phyloP scores from a whole-genome alignment of 2,113 vertebrate species.

The Macrotis lagotis region DNA sequence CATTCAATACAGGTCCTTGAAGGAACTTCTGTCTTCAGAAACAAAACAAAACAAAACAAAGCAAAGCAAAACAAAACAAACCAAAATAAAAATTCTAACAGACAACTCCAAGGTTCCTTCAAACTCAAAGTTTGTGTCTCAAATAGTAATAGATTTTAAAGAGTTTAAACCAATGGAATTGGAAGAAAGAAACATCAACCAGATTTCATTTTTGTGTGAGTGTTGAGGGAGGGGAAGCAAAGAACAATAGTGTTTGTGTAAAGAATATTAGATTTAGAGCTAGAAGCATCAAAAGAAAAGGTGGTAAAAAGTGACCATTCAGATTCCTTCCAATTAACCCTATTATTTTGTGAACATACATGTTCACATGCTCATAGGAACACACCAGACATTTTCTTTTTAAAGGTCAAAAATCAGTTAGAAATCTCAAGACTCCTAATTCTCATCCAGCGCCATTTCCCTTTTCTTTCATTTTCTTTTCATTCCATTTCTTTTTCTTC shows the following conservation, averaged over 20 bases:
- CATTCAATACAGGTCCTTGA: background rate
- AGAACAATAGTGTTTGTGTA: background rate
- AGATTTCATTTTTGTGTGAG: background rate
- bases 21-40: background rate
- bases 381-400: background rate
- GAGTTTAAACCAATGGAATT: background rate
- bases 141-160: background rate
- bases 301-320: background rate
- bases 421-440: slow-evolving; percentile 11
- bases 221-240: background rate
- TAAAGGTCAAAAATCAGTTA: background rate
- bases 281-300: background rate
- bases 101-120: background rate
- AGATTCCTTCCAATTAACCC: background rate
- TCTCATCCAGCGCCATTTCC: slow-evolving; percentile 5
- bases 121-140: background rate
- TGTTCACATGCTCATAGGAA: background rate
- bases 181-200: background rate
- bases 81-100: background rate
- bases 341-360: background rate
- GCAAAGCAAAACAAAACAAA: too few species aligned
- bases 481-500: background rate
- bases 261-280: background rate
- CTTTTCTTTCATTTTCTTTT: background rate
- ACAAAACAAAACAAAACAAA: too few species aligned